Percentiles rank a stretch among this genome's conserved stretches.
These are phyloP conservation scores for Callopanchax toddi DNA, from an alignment of 2,113 vertebrate species.

Conservation along the genomic window DNA sequence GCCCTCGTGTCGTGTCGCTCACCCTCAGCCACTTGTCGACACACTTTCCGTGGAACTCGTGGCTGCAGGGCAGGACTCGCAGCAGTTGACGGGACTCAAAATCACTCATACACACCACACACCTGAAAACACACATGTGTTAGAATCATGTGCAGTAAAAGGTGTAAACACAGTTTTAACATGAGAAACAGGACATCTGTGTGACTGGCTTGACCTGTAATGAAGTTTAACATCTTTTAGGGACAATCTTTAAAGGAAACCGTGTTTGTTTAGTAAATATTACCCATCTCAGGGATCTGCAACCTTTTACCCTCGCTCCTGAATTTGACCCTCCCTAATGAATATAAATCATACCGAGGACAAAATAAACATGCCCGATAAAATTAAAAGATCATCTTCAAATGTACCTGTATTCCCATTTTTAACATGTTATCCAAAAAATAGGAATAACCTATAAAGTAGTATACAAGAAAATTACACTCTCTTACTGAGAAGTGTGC, in stretches of 20 bases:
- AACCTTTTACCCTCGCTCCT: no score
- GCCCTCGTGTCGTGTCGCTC: constrained; percentile 43
- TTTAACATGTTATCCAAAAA: no score
- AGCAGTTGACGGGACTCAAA: constrained; percentile 98
- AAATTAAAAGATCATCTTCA: no score
- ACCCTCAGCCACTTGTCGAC: constrained; percentile 99
- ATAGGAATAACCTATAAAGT: no score
- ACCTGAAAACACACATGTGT: constrained; percentile 79
- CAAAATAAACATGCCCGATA: no score
- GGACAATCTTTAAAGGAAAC: background rate
- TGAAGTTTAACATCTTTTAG: background rate
- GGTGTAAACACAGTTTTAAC: constrained; percentile 1
- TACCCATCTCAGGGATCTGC: no score
- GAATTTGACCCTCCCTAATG: no score
- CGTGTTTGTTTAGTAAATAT: background rate
- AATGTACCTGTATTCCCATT: no score
- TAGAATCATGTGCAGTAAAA: background rate
- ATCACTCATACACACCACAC: constrained; percentile 99
- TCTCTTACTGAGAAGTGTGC: no score
- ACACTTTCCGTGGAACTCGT: constrained; percentile 99
- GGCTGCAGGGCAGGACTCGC: constrained; percentile 98
- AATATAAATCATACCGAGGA: no score
- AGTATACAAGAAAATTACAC: no score
- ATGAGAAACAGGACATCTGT: background rate
- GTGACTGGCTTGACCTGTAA: background rate